phyloP scores from a whole-genome alignment of 1,140 invertebrate species.

The Nasonia longicornis region DNA sequence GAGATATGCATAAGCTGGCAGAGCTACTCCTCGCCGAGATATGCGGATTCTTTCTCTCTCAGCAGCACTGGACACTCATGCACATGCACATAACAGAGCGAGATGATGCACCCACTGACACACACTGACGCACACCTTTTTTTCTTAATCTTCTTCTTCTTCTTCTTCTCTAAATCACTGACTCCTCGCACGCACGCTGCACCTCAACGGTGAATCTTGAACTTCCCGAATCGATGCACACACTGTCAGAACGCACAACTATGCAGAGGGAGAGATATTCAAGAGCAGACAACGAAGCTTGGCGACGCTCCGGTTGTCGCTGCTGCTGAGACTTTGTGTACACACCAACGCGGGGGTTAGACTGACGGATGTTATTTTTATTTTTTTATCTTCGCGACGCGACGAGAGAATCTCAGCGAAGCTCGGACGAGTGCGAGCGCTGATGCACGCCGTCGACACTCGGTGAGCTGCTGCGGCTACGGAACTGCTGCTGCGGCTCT shows the following conservation, averaged over 20 bases:
- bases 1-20: too few relatives aligned
- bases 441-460: slow-evolving; percentile 13
- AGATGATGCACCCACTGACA: not conserved
- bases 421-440: not conserved
- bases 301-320: not conserved
- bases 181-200: not conserved
- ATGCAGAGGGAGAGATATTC: too few relatives aligned
- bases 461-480: not conserved
- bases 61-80: not conserved
- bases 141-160: not conserved
- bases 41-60: not conserved
- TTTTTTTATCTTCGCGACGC: not conserved
- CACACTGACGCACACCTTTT: not conserved
- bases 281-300: not conserved
- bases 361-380: not conserved
- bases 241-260: not conserved
- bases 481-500: not conserved
- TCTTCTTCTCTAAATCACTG: not conserved
- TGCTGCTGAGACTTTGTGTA: not conserved
- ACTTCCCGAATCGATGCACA: not conserved
- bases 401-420: not conserved
- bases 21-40: too few relatives aligned
- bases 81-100: not conserved
- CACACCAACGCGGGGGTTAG: not conserved
- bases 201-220: too few relatives aligned